Evolutionary conservation across 1,140 invertebrate genomes (phyloP), one percentile per base, ranked within the genome.

Genomic region (Achroia grisella): DNA sequence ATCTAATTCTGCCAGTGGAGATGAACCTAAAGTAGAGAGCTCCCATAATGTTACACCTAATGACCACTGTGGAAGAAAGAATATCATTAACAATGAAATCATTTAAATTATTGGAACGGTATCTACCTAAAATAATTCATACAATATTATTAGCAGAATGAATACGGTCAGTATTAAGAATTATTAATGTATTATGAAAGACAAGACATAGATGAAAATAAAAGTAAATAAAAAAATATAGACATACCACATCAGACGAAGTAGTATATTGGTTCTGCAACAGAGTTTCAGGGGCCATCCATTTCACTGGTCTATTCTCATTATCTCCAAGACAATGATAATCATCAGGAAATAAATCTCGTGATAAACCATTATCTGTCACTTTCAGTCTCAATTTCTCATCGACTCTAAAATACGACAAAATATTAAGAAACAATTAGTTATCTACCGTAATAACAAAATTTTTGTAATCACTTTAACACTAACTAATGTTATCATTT

Each of bases 11-110:
- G 92, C 88, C 64, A 95, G 95, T 0, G 96, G 96, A 58, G 95
- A 91, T 51, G 95, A 92, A 12, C 93, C 96, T 46, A 97, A 86
- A 0, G 96, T 98, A 50, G 95, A 93, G 67, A 98, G 77, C 81
- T 99, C 97, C 97, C 97, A 99, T 37, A 98, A 86, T 27, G 96
- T 90, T 23, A 98, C 94, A 12, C 97, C 97, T 88, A 97, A 93
- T 6, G 95, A 91, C 97, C 97, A 98, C 94, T 96, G 78, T 45
- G 88, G 88, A 72, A 30, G 10, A 50, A 52, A 53, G 17, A 31
- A 12, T 6, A 37, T 8, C 17, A 23, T 23, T 23, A 6, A 23
- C 6, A 23, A 23, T 23, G 6, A 23, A 23, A 23, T 23, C 17
- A 23, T 23, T 23, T n/a, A 17, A 23, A 3, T 3, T 6, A 3